These are phyloP conservation scores for Staurois parvus DNA, from an alignment of 2,797 vertebrate genomes.

Conservation along the genomic window DNA sequence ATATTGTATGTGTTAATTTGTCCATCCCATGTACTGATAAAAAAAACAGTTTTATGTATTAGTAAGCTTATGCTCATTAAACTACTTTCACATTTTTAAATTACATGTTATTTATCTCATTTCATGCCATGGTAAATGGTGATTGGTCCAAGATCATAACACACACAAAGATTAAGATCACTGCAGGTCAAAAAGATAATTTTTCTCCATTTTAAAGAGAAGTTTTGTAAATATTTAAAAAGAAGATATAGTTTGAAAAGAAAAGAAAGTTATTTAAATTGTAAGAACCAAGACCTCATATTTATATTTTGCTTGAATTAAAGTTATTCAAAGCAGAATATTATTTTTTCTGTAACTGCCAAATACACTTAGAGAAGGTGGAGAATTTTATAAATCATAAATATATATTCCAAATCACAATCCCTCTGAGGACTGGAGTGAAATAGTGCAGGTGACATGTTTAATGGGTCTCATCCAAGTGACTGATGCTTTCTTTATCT, in stretches of 20 bases:
- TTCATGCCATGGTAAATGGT: too few species aligned
- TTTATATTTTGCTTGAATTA: not conserved
- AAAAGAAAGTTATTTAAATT: not conserved
- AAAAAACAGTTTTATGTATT: too few species aligned
- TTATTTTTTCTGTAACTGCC: constrained; percentile 29
- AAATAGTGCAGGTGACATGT: constrained; percentile 53
- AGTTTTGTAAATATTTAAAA: not conserved
- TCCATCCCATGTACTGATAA: too few species aligned
- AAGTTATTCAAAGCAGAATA: constrained; percentile 13
- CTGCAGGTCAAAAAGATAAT: not conserved
- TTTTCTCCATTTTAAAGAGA: not conserved
- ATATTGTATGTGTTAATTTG: too few species aligned
- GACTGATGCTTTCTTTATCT: constrained; percentile 56
- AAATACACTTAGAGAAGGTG: constrained; percentile 31
- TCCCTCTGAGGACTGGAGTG: constrained; percentile 35
- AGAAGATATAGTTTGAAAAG: not conserved
- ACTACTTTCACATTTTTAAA: too few species aligned
- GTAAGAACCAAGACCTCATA: not conserved
- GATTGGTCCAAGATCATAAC: too few species aligned
- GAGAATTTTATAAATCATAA: constrained; percentile 52
- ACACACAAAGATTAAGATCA: too few species aligned
- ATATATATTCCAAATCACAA: constrained; percentile 40
- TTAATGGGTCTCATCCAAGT: constrained; percentile 54
- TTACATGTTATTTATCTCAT: too few species aligned
- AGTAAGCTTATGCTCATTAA: too few species aligned